phyloP scores from a whole-genome alignment of 1,140 invertebrate species.

The Aphaenogaster ashmeadi region DNA sequence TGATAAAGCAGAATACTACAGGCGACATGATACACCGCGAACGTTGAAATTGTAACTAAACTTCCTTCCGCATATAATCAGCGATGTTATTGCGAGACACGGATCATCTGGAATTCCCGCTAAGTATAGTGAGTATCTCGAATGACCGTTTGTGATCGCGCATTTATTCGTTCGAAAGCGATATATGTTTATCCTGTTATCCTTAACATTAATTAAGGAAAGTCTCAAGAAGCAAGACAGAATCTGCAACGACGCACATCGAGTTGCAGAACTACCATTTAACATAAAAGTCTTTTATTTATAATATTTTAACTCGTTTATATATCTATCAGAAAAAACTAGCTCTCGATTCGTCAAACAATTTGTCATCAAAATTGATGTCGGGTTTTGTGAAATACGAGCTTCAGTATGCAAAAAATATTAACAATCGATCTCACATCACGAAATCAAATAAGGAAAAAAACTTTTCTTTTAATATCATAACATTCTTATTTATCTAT shows the following conservation, averaged over 20 bases:
- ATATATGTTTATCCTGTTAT: background rate
- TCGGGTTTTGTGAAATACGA: background rate
- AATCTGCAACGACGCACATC: background rate
- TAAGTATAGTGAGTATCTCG: background rate
- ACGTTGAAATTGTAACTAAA: constrained; percentile 31
- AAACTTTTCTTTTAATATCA: background rate
- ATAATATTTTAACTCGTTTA: background rate
- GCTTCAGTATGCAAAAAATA: background rate
- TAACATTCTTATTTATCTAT: background rate
- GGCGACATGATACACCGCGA: background rate
- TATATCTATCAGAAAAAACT: background rate
- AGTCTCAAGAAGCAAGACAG: background rate
- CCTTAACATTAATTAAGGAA: constrained; percentile 11
- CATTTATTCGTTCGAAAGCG: background rate
- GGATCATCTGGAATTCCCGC: constrained; percentile 41
- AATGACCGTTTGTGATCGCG: background rate
- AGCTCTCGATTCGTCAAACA: background rate
- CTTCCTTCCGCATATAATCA: constrained; percentile 32
- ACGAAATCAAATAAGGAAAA: background rate
- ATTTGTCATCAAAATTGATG: background rate
- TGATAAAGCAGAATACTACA: constrained; percentile 6
- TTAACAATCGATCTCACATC: background rate
- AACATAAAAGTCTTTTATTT: background rate
- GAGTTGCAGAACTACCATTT: background rate
- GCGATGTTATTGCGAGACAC: background rate